Base-by-base conservation (phyloP, 2,113 vertebrate genomes). In the Misgurnus mizolepis region DNA sequence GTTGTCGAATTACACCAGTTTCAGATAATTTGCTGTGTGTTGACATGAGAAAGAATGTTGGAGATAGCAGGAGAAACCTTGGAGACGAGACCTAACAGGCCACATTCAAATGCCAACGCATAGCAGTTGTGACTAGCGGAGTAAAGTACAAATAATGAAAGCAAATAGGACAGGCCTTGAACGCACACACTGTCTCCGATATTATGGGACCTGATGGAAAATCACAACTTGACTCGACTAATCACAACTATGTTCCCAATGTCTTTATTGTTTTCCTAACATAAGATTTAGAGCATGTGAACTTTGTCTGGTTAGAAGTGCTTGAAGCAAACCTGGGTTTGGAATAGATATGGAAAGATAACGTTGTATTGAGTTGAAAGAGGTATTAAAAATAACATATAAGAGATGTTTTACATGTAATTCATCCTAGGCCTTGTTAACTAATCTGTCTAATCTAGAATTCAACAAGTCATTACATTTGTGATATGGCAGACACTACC, bases 51-150 rank as follows among this genome's bases (percentile, higher is more conserved):
- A 61, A 60, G 66, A 69, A 56, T 69, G 43, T 60, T 40, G 34
- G 50, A 62, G 58, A 64, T 66, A 47, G 22, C 8, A 70, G 47
- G 64, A 40, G 6, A 12, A 70, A 47, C 84, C 80, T 69, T 83
- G 78, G 64, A 58, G 56, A 79, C 62, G 67, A 80, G 78, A 74
- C 78, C 70, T 73, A 83, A 85, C 68, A 70, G 27, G n/a, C 61
- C 66, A 45, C 61, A 55, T 18, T 72, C 11, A 17, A n/a, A 70
- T 41, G 34, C 68, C 4, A 11, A 27, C 75, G 55, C 69, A 45
- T 58, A 82, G n/a, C 78, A 85, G 73, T 84, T 85, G 67, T 58
- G 83, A 71, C 83, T 80, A 75, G 76, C 60, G 49, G 18, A 68
- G 55, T 43, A 50, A 72, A 56, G 60, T 60, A 69, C 67, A 77